Base-by-base conservation (phyloP, 2,113 vertebrate species). In the Zeus faber region DNA sequence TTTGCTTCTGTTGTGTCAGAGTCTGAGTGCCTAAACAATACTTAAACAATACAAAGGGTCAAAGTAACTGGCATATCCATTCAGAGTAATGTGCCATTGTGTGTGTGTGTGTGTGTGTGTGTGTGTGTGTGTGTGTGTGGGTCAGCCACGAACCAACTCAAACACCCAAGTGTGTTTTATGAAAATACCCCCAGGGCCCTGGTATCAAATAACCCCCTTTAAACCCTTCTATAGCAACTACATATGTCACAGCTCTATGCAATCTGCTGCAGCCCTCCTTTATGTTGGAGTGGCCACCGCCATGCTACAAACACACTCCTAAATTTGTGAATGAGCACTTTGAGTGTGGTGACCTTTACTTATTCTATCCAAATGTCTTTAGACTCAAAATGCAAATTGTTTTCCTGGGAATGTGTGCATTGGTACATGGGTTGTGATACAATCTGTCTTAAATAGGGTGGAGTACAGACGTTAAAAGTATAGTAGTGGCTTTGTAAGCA, bases 1-100 rank as follows among this genome's bases (percentile, higher is more conserved):
- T 80, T 85, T 83, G 73, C 70, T 73, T 82, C 52, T 49, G 61
- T 54, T 70, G 24, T 80, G 68, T 81, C 70, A 76, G 65, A 49
- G 45, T 10, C 57, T 59, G 68, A 80, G 68, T 72, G 54, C 48
- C 65, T 43, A 61, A 76, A 83, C 76, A 81, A 66, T 73, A 64
- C 60, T 61, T 72, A 49, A 62, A 73, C 70, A 72, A 75, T n/a
- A n/a, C n/a, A n/a, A 62, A 62, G 80, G 72, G 72, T 81, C 82
- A 79, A 74, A 77, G 80, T 72, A 81, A 39, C 65, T 11, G 50
- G 17, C 54, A 57, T 7, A 67, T 65, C 73, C 49, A 67, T 78
- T 78, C 53, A 72, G 31, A 57, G 31, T 27, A n/a, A 53, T 46
- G 55, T 58, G 59, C 37, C 43, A 59, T 54, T 61, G 62, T 65